Conservation (phyloP, 2,797 vertebrate genomes). For the Percopsis omiscomaycus region DNA sequence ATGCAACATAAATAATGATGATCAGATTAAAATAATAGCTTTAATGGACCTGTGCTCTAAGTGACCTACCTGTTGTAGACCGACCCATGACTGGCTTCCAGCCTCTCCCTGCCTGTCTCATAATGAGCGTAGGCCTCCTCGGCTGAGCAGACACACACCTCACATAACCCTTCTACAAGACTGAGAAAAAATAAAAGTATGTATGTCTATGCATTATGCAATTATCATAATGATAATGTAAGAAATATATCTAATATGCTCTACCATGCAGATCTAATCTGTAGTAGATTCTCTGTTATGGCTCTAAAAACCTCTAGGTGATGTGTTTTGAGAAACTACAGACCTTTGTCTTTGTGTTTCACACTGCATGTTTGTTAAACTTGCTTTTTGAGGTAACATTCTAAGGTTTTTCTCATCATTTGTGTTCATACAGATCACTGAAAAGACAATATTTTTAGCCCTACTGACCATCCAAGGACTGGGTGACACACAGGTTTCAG, state of each 20-base stretch:
- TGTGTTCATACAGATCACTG: neutral
- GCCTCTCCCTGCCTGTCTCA: slow-evolving; percentile 56
- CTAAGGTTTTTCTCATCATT: too few relatives aligned
- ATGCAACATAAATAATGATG: too few relatives aligned
- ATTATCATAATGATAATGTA: too few relatives aligned
- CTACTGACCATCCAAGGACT: slow-evolving; percentile 79
- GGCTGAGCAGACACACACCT: slow-evolving; percentile 71
- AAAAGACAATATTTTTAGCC: neutral
- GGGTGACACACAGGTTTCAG: slow-evolving; percentile 70
- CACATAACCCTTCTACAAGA: slow-evolving; percentile 72
- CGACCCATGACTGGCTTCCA: slow-evolving; percentile 38
- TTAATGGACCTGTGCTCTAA: slow-evolving; percentile 19
- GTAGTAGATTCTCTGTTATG: too few relatives aligned
- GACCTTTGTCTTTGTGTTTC: too few relatives aligned
- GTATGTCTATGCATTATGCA: too few relatives aligned
- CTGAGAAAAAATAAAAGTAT: slow-evolving; percentile 57
- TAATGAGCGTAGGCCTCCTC: slow-evolving; percentile 75
- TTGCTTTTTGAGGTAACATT: too few relatives aligned
- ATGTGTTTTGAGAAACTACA: too few relatives aligned
- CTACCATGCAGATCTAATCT: too few relatives aligned
- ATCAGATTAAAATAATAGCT: slow-evolving; percentile 21
- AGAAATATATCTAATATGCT: too few relatives aligned
- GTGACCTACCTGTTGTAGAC: slow-evolving; percentile 38
- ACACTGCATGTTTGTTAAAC: too few relatives aligned
- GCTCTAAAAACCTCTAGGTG: too few relatives aligned